Conservation (phyloP, 2,113 vertebrate species). For the Cebus imitator region DNA sequence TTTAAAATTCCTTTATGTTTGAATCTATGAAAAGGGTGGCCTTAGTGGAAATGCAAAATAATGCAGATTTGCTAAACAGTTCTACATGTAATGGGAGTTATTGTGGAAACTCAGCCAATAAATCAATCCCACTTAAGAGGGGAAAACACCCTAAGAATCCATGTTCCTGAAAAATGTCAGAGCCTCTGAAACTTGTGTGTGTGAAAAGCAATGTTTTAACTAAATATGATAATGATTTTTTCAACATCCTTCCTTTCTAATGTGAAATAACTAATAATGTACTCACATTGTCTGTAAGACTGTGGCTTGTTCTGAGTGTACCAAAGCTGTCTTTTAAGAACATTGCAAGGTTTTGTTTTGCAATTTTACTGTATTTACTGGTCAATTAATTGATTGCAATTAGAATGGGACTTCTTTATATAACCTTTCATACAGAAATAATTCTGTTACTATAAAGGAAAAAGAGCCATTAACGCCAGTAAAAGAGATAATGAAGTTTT, state of each 20-base stretch:
- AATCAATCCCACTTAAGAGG: constrained; percentile 71
- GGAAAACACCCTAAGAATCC: constrained; percentile 7
- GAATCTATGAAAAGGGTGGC: constrained; percentile 79
- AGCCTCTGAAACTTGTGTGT: constrained; percentile 76
- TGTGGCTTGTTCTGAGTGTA: background rate
- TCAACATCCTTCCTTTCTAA: background rate
- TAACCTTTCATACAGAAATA: background rate
- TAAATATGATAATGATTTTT: background rate
- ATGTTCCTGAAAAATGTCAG: constrained; percentile 75
- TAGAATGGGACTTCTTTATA: background rate
- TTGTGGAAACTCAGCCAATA: constrained; percentile 73
- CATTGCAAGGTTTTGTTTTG: background rate
- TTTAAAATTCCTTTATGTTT: constrained; percentile 80
- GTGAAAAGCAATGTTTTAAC: constrained; percentile 58
- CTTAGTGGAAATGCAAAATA: constrained; percentile 74
- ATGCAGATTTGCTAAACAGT: constrained; percentile 81
- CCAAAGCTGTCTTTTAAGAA: background rate
- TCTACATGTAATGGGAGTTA: constrained; percentile 82
- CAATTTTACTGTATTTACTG: background rate
- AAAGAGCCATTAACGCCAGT: background rate
- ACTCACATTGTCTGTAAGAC: background rate
- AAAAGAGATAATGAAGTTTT: background rate
- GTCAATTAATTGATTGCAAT: background rate
- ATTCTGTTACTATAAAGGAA: background rate
- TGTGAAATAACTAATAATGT: background rate